Base-by-base conservation (phyloP, 1,140 invertebrate species). In the Manduca sexta region DNA sequence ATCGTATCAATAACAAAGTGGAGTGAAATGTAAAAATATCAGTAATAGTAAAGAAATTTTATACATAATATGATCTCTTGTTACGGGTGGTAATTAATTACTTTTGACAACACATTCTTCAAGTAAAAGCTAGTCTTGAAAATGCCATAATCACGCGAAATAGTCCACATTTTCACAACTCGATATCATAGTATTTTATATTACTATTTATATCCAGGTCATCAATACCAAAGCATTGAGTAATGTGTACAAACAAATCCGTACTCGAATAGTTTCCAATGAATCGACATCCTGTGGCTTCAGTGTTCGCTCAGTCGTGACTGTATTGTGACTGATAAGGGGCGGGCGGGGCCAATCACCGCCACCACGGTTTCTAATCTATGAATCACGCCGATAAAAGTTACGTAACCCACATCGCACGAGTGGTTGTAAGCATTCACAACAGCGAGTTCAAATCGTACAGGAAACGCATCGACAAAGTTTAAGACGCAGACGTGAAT, bases 311-410 rank as follows among this genome's bases (percentile, higher is more conserved):
- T 26, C 21, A 8, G 4, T 26, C 47, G 52, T 53, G 31, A 63
- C 35, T 31, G 43, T 45, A 43, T 52, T 40, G 37, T 60, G 49
- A 56, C 56, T 60, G 64, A 67, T 67, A 63, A 67, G 56, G 63
- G 56, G 49, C 45, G 49, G 40, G 45, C 38, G 39, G 31, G 47
- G 49, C 43, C 45, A 49, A 50, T 40, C 47, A 47, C 42, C 48
- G 29, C 43, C 18, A 31, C 26, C 31, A 15, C 43, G 34, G 14
- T 29, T 34, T 42, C 37, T 52, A 51, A 60, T 60, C 53, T 42
- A 49, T 50, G 49, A 57, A 35, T 58, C 60, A 58, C 38, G 26
- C 14, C 45, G 45, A 46, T 46, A 38, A 38, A 1, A 29, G 35
- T 38, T 37, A 38, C 26, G 13, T 38, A 46, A 46, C 5, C n/a